Evolutionary conservation across 2,113 vertebrate genomes (phyloP).

Genomic region (Riparia riparia): DNA sequence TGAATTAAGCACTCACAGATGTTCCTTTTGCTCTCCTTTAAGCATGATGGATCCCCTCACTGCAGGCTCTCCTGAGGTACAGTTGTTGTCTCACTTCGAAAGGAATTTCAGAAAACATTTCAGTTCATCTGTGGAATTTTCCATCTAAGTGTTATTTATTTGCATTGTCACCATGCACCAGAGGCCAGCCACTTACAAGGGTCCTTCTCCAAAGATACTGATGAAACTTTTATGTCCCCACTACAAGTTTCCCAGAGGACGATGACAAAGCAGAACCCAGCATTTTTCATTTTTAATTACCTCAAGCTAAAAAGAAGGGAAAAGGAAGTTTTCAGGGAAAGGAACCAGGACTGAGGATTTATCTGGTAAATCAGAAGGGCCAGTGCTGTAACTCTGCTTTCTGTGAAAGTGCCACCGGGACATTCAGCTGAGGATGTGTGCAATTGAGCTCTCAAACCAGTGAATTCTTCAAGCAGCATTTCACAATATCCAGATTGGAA

Average conservation of each 20-base stretch:
- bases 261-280: not conserved
- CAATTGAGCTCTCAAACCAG: not conserved
- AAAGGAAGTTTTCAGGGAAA: not conserved
- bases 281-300: not conserved
- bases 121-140: not conserved
- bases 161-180: not conserved
- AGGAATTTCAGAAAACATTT: constrained; percentile 21
- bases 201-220: not conserved
- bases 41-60: not conserved
- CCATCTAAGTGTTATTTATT: constrained; percentile 8
- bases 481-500: not conserved
- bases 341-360: not conserved
- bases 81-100: constrained; percentile 4
- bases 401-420: not conserved
- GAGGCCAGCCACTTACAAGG: not conserved
- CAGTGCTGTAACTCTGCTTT: not conserved
- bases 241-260: not conserved
- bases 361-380: not conserved
- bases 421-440: not conserved
- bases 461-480: not conserved
- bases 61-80: not conserved
- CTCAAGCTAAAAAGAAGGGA: not conserved
- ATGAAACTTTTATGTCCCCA: not conserved
- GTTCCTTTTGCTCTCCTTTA: not conserved
- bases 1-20: constrained; percentile 46